A percentile compares a stretch with the other conserved stretches of the same genome.
Evolutionary conservation across 2,113 vertebrate genomes (phyloP).

Genomic region (Melospiza georgiana): DNA sequence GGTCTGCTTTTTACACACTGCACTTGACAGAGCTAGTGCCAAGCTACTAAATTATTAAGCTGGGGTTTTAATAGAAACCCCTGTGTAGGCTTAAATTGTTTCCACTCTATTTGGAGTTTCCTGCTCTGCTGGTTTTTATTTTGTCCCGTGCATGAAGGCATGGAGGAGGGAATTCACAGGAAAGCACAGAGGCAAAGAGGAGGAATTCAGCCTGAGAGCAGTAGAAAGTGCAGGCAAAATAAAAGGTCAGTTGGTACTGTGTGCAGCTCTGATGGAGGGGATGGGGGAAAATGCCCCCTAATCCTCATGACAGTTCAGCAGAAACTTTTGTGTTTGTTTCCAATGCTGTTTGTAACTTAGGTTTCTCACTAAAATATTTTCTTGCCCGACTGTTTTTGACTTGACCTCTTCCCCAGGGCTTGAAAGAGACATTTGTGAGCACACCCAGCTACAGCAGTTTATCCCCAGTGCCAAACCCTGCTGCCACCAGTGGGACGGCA

Average conservation of each 20-base stretch:
- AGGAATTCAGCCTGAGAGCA: neutral
- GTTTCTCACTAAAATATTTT: neutral
- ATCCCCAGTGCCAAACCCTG: neutral
- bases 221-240: neutral
- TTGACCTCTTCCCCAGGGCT: neutral
- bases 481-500: neutral
- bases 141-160: neutral
- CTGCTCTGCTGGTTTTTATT: conserved; percentile 35
- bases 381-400: neutral
- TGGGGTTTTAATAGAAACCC: conserved; percentile 41
- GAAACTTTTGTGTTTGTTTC: conserved; percentile 3
- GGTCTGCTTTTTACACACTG: conserved; percentile 16
- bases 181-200: neutral
- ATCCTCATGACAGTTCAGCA: neutral
- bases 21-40: neutral
- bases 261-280: neutral
- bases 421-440: neutral
- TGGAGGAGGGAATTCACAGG: neutral
- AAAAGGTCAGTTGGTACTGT: neutral
- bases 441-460: neutral
- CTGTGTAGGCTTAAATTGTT: conserved; percentile 20
- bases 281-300: neutral
- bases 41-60: conserved; percentile 3
- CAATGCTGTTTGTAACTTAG: neutral
- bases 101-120: conserved; percentile 43